Evolutionary conservation across 1,140 invertebrate species (phyloP).

Genomic region (Philopotamus ludificatus): DNA sequence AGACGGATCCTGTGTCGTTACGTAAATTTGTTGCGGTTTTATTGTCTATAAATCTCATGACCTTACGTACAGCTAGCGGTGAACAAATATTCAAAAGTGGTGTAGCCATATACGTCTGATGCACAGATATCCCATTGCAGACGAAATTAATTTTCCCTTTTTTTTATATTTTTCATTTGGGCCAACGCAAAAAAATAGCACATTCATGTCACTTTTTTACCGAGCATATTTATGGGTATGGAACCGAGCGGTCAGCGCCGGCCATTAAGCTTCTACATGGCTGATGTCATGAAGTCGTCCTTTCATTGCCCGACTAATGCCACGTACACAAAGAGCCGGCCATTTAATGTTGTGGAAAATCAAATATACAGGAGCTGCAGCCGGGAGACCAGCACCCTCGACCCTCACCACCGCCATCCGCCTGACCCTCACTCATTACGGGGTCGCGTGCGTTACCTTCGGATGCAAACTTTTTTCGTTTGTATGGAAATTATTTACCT

Average conservation of each 20-base stretch:
- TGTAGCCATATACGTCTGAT: no score
- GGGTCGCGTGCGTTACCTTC: conserved; percentile 5
- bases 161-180: no score
- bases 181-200: no score
- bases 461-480: not conserved
- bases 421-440: no score
- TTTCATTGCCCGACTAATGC: not conserved
- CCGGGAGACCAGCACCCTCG: no score
- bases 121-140: no score
- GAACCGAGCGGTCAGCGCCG: not conserved
- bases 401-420: no score
- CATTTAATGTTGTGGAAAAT: conserved; percentile 31
- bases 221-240: not conserved
- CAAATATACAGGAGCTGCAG: conserved; percentile 13
- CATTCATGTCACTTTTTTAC: not conserved
- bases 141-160: no score
- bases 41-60: not conserved
- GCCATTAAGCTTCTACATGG: not conserved
- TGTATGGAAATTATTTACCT: conserved; percentile 9
- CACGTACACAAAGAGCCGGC: conserved; percentile 3
- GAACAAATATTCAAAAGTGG: no score
- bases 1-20: not conserved
- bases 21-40: conserved; percentile 4
- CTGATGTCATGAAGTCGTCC: not conserved
- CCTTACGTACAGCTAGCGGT: no score